Evolutionary conservation across 1,140 invertebrate species (phyloP).

Genomic region (Caerostris darwini): DNA sequence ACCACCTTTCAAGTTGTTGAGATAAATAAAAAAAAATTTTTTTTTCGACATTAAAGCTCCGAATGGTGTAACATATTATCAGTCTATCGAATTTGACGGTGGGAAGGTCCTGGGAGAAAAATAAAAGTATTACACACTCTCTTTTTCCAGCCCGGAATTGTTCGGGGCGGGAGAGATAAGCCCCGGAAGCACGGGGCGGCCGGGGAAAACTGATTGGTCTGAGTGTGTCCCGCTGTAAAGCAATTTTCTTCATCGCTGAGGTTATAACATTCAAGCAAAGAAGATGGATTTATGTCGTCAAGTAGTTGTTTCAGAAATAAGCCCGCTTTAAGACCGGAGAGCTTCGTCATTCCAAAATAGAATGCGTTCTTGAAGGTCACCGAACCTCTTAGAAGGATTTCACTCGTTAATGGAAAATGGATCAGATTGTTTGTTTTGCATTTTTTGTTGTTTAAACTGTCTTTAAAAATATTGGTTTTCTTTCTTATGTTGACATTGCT

Average conservation of each 20-base stretch:
- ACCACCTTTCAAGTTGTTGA: background rate
- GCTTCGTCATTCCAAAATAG: background rate
- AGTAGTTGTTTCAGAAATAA: conserved; percentile 17
- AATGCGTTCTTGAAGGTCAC: background rate
- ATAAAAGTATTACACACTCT: conserved; percentile 30
- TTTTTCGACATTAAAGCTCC: background rate
- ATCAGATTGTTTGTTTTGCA: no score
- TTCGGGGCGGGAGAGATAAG: background rate
- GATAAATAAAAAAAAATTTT: background rate
- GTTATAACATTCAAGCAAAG: background rate
- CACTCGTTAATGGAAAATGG: no score
- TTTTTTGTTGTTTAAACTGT: no score
- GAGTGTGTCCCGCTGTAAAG: conserved; percentile 19
- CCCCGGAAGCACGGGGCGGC: background rate
- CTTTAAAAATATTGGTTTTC: no score
- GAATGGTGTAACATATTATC: conserved; percentile 23
- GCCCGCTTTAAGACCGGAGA: background rate
- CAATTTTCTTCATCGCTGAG: conserved; percentile 18
- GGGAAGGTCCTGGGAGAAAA: background rate
- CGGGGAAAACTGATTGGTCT: conserved; percentile 19
- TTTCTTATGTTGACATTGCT: no score
- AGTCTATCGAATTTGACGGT: conserved; percentile 23
- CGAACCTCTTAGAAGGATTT: no score
- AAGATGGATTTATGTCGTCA: conserved; percentile 28
- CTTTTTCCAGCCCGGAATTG: background rate